A percentile compares a stretch with the other conserved stretches of the same genome.
Conservation (phyloP, 1,140 invertebrate species). For the Uloborus diversus region DNA sequence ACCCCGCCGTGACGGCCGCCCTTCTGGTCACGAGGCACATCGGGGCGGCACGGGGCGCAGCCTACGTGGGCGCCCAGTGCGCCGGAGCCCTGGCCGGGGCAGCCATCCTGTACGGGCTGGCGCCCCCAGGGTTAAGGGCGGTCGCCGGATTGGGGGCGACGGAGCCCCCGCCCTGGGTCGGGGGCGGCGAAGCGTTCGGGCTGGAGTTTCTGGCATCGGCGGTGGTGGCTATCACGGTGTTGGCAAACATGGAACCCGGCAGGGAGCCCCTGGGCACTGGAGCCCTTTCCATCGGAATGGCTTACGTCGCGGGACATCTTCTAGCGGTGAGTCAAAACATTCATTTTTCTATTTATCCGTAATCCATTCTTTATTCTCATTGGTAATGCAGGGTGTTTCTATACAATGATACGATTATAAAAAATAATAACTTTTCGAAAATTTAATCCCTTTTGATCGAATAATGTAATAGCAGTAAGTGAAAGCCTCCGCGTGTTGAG, state of each 20-base stretch:
- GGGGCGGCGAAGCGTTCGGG: constrained; percentile 58
- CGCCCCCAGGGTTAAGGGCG: constrained; percentile 8
- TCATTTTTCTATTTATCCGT: too few species aligned
- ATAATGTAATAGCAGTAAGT: too few species aligned
- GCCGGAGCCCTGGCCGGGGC: constrained; percentile 65
- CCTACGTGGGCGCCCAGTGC: constrained; percentile 61
- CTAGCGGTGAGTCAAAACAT: constrained; percentile 72
- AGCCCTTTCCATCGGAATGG: constrained; percentile 69
- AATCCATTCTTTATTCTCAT: too few species aligned
- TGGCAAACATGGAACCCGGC: constrained; percentile 58
- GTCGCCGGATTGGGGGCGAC: constrained; percentile 62
- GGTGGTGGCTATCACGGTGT: constrained; percentile 59
- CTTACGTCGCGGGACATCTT: constrained; percentile 71
- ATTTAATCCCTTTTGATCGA: too few species aligned
- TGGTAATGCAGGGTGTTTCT: too few species aligned
- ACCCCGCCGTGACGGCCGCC: constrained; percentile 65
- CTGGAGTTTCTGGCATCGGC: constrained; percentile 61
- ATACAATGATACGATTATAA: too few species aligned
- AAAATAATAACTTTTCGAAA: too few species aligned
- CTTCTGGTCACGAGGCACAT: constrained; percentile 64
- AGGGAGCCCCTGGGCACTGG: constrained; percentile 56
- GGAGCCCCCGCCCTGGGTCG: constrained; percentile 21
- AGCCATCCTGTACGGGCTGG: constrained; percentile 57
- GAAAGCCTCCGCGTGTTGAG: too few species aligned
- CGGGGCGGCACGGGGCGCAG: constrained; percentile 61